A percentile compares a stretch with the other conserved stretches of the same genome.
Evolutionary conservation across 2,888 invertebrate species (phyloP).

Genomic region (Microctonus aethiopoides): DNA sequence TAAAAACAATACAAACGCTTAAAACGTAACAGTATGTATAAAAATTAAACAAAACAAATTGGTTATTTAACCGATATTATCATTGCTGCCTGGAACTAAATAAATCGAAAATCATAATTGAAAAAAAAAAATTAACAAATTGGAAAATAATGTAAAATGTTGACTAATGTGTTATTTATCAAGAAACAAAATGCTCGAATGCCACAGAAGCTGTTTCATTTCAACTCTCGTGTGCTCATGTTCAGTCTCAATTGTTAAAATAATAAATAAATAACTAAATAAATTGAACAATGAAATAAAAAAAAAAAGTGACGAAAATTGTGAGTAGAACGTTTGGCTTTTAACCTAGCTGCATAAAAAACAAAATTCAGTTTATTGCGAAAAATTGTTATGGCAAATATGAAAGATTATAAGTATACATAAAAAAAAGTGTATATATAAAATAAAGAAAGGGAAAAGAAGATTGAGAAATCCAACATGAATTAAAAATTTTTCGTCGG

Average conservation of each 20-base stretch:
- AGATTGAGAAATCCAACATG: too few species aligned
- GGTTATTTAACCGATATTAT: neutral
- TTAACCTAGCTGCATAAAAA: too few species aligned
- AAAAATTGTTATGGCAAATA: neutral
- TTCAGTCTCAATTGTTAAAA: neutral
- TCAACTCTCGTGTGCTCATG: neutral
- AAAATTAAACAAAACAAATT: neutral
- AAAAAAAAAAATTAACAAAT: too few species aligned
- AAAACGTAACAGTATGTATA: neutral
- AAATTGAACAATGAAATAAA: neutral
- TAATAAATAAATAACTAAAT: too few species aligned
- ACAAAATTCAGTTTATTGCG: neutral
- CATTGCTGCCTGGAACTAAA: too few species aligned
- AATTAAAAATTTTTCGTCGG: neutral
- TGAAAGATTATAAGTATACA: neutral
- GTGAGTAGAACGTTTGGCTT: neutral
- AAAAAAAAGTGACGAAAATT: constrained; percentile 1
- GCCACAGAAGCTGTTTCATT: too few species aligned
- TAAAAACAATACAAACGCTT: neutral
- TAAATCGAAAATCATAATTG: too few species aligned
- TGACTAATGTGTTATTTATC: too few species aligned
- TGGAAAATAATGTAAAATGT: too few species aligned
- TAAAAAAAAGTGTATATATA: neutral
- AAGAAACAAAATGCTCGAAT: too few species aligned
- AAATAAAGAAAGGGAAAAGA: neutral